Conservation (phyloP, 1,140 invertebrate species). For the Eueides isabella region DNA sequence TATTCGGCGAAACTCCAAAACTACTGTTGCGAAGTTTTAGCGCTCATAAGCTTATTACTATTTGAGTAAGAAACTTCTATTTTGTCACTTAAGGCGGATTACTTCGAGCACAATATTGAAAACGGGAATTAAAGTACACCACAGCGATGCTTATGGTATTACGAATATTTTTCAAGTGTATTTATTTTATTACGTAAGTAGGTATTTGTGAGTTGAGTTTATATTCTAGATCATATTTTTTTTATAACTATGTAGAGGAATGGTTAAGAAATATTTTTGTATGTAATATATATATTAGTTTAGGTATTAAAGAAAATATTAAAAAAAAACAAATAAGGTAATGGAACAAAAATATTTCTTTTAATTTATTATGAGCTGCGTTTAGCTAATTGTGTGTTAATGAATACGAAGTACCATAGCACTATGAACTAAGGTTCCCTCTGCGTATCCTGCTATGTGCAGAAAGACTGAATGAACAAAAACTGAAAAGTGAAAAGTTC, state of each 20-base stretch:
- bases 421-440: too few species aligned
- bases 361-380: too few species aligned
- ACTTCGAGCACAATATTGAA: constrained; percentile 10
- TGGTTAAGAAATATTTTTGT: background rate
- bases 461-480: too few species aligned
- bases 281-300: too few species aligned
- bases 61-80: constrained; percentile 27
- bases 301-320: too few species aligned
- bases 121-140: constrained; percentile 1
- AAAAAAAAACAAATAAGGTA: too few species aligned
- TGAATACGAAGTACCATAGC: too few species aligned
- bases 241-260: background rate
- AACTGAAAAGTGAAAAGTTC: too few species aligned
- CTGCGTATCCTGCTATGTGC: too few species aligned
- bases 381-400: too few species aligned
- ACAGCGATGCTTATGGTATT: background rate
- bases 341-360: too few species aligned
- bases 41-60: constrained; percentile 30
- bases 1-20: constrained; percentile 21
- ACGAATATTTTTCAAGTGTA: background rate
- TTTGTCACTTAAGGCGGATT: constrained; percentile 19
- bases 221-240: background rate
- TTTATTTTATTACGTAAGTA: background rate
- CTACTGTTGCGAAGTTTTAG: constrained; percentile 15
- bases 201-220: background rate